Conservation (phyloP, 1,140 invertebrate species). For the Cyphomyrmex costatus region DNA sequence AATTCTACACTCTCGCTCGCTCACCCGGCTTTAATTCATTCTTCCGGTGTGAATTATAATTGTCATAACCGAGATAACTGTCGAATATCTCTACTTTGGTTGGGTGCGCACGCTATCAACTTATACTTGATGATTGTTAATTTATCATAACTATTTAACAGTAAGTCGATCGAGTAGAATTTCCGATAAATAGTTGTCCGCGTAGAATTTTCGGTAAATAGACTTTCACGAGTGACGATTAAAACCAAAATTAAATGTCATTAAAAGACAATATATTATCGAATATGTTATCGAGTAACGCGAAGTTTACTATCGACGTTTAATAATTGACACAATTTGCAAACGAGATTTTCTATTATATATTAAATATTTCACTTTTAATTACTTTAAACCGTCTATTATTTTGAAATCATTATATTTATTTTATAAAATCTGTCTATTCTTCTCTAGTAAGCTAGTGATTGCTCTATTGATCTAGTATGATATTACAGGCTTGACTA, state of each 20-base stretch:
- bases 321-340: not conserved
- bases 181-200: slow-evolving; percentile 10
- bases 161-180: not conserved
- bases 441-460: no score
- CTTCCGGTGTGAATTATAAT: slow-evolving; percentile 69
- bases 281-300: no score
- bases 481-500: no score
- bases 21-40: slow-evolving; percentile 45
- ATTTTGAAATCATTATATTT: not conserved
- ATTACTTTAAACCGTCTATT: not conserved
- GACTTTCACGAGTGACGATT: slow-evolving; percentile 18
- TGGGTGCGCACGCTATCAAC: slow-evolving; percentile 58
- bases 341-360: not conserved
- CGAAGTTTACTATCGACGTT: no score
- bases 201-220: slow-evolving; percentile 21
- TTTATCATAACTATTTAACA: slow-evolving; percentile 24
- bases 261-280: not conserved
- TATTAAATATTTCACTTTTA: slow-evolving; percentile 8
- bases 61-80: slow-evolving; percentile 54
- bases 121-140: slow-evolving; percentile 52
- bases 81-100: slow-evolving; percentile 53
- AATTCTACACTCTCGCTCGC: slow-evolving; percentile 39
- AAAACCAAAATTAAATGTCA: slow-evolving; percentile 25
- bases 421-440: not conserved
- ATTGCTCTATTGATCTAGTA: no score